These are phyloP conservation scores for Thunnus maccoyii DNA, from an alignment of 2,113 vertebrate species.

Conservation along the genomic window DNA sequence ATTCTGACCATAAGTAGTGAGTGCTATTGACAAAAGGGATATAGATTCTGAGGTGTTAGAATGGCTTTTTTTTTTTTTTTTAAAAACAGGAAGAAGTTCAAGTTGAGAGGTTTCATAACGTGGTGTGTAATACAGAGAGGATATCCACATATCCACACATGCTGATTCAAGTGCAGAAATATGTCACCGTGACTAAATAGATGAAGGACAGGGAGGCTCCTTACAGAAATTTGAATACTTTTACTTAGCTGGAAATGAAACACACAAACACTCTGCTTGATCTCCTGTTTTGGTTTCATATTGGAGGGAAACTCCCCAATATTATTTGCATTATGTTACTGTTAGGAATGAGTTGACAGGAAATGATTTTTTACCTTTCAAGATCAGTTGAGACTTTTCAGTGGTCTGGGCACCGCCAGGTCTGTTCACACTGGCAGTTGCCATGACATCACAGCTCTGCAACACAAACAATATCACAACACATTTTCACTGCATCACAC, in stretches of 20 bases:
- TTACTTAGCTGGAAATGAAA: too few relatives aligned
- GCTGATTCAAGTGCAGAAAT: not conserved
- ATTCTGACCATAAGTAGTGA: not conserved
- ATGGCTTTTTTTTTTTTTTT: too few relatives aligned
- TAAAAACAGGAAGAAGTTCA: not conserved
- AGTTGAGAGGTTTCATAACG: not conserved
- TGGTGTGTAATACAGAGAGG: too few relatives aligned
- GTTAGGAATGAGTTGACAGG: not conserved
- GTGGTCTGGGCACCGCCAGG: conserved; percentile 83
- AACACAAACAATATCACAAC: conserved; percentile 47
- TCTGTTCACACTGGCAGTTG: conserved; percentile 90
- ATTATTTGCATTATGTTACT: not conserved
- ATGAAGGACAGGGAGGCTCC: too few relatives aligned
- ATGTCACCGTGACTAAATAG: too few relatives aligned
- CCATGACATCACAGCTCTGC: conserved; percentile 94
- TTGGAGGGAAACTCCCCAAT: not conserved
- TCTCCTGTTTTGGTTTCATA: not conserved
- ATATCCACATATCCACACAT: not conserved
- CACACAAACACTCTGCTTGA: too few relatives aligned
- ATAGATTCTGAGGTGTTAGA: not conserved
- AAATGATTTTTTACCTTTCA: conserved; percentile 89
- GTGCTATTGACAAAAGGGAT: not conserved
- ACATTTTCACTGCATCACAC: not conserved
- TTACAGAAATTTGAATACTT: not conserved
- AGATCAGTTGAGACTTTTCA: conserved; percentile 91